Evolutionary conservation across 2,113 vertebrate genomes (phyloP).

Genomic region (Halichoerus grypus): DNA sequence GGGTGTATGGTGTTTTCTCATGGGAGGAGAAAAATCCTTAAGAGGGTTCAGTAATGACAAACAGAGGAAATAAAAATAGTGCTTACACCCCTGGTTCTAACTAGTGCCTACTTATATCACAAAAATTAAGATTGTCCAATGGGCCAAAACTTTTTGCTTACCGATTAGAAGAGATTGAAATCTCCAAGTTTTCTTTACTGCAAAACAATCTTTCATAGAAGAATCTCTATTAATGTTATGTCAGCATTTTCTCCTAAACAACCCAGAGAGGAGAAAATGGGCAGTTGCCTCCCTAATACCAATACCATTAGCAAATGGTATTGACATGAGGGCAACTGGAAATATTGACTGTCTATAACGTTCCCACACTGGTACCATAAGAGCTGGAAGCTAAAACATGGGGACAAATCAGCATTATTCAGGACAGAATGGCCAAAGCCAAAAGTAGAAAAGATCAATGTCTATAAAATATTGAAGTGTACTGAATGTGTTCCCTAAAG

Average conservation of each 20-base stretch:
- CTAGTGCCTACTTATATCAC: neutral
- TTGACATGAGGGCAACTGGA: neutral
- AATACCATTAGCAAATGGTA: conserved; percentile 20
- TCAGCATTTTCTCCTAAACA: conserved; percentile 32
- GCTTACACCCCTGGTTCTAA: neutral
- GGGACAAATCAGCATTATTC: conserved; percentile 29
- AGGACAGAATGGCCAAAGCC: neutral
- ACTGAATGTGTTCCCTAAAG: conserved; percentile 34
- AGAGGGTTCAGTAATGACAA: neutral
- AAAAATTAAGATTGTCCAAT: neutral
- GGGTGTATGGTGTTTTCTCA: neutral
- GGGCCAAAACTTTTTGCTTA: neutral
- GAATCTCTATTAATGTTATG: neutral
- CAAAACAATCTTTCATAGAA: conserved; percentile 44
- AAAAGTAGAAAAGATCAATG: conserved; percentile 57
- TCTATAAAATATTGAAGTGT: conserved; percentile 67
- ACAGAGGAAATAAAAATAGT: conserved; percentile 7
- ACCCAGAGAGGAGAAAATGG: neutral
- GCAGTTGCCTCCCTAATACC: neutral
- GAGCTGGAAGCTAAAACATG: conserved; percentile 9
- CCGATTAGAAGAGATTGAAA: neutral
- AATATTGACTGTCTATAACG: neutral
- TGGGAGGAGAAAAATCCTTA: neutral
- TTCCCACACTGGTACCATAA: neutral
- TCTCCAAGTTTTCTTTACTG: neutral